Conservation (phyloP, 2,888 invertebrate genomes). For the Trilocha varians region DNA sequence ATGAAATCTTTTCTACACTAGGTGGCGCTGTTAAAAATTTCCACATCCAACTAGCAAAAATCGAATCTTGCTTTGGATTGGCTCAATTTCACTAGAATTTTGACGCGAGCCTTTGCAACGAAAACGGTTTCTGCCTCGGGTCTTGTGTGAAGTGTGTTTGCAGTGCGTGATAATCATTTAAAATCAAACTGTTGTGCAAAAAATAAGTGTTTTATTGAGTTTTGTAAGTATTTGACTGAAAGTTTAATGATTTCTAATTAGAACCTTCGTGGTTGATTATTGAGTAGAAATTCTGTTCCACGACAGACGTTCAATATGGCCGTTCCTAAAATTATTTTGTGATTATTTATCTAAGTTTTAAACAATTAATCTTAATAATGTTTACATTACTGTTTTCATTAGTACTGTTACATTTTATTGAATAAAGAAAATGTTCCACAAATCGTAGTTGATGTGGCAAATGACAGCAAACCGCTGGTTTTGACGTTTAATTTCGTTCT, state of each 20-base stretch:
- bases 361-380: not conserved
- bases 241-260: conserved; percentile 10
- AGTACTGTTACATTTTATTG: not conserved
- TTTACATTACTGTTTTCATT: not conserved
- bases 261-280: conserved; percentile 7
- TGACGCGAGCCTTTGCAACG: conserved; percentile 42
- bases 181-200: conserved; percentile 51
- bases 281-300: conserved; percentile 22
- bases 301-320: conserved; percentile 65
- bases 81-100: conserved; percentile 20
- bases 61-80: conserved; percentile 31
- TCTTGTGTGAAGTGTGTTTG: conserved; percentile 64
- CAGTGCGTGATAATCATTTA: conserved; percentile 55
- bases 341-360: conserved; percentile 3
- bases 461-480: conserved; percentile 53
- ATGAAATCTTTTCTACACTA: conserved; percentile 12
- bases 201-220: conserved; percentile 45
- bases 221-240: conserved; percentile 47
- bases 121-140: conserved; percentile 69
- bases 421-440: not conserved
- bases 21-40: conserved; percentile 34
- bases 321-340: conserved; percentile 35
- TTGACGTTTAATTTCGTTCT: conserved; percentile 65
- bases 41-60: conserved; percentile 36
- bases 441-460: conserved; percentile 60